phyloP scores from a whole-genome alignment of 2,888 invertebrate species.

The Heliconius ismenius region DNA sequence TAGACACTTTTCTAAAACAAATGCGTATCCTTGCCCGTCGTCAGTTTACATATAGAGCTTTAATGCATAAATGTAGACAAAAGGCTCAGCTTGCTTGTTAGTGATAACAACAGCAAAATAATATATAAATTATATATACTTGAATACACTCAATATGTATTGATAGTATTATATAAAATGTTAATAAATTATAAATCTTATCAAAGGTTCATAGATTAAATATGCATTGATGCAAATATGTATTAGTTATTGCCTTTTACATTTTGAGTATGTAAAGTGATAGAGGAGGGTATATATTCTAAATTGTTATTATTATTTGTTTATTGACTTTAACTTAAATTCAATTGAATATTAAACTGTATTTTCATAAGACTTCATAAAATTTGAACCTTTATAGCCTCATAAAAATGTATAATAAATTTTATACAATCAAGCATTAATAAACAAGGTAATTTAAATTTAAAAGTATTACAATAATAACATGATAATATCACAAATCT shows the following conservation, averaged over 20 bases:
- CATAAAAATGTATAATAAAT: neutral
- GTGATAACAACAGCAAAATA: constrained; percentile 40
- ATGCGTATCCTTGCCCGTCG: constrained; percentile 96
- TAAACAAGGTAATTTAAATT: neutral
- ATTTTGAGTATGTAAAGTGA: constrained; percentile 7
- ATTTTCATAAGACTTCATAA: neutral
- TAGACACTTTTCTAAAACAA: constrained; percentile 98
- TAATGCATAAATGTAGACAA: constrained; percentile 98
- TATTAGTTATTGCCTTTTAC: constrained; percentile 9
- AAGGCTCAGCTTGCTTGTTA: constrained; percentile 93
- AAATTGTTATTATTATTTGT: constrained; percentile 6
- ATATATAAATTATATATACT: constrained; percentile 34
- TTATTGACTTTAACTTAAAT: constrained; percentile 17
- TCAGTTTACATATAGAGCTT: constrained; percentile 96
- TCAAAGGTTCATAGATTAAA: constrained; percentile 10
- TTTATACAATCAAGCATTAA: neutral
- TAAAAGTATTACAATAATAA: neutral
- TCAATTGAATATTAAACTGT: neutral
- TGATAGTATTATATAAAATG: constrained; percentile 9
- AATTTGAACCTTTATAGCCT: neutral
- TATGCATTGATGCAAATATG: constrained; percentile 10
- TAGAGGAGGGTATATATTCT: constrained; percentile 5
- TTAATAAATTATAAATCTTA: constrained; percentile 28
- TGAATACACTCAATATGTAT: constrained; percentile 35
- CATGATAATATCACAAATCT: too few relatives aligned